Percentiles rank a stretch among this genome's conserved stretches.
Evolutionary conservation across 2,113 vertebrate species (phyloP).

Genomic region (Mirounga angustirostris): DNA sequence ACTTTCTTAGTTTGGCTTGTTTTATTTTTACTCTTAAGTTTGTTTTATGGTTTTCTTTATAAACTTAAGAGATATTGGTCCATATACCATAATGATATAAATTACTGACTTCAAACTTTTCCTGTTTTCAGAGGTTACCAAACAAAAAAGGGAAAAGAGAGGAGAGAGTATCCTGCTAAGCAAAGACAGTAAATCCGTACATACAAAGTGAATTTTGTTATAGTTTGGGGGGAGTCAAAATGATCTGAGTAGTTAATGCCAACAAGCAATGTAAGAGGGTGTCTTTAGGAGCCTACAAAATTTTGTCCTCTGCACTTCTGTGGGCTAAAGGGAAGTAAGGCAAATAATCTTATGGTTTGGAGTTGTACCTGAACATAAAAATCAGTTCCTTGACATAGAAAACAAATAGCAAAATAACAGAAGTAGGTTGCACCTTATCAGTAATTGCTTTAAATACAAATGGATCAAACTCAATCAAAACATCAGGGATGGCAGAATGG

Average conservation of each 20-base stretch:
- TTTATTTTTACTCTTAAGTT: not conserved
- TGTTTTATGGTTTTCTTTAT: not conserved
- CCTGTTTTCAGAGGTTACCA: not conserved
- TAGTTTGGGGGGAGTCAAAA: not conserved
- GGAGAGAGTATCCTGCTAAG: not conserved
- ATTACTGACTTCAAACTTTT: not conserved
- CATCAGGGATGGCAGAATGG: not conserved
- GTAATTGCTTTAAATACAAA: not conserved
- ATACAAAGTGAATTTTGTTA: not conserved
- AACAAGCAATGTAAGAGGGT: not conserved
- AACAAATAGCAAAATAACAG: not conserved
- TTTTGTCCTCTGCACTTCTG: not conserved
- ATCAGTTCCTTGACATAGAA: not conserved
- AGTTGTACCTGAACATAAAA: not conserved
- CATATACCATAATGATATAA: not conserved
- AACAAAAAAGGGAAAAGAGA: not conserved
- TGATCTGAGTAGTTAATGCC: not conserved
- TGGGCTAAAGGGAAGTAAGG: not conserved
- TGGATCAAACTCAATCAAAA: not conserved
- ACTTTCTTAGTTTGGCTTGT: not conserved
- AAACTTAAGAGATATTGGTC: not conserved
- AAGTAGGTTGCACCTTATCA: not conserved
- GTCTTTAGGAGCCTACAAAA: not conserved
- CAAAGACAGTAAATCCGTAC: not conserved
- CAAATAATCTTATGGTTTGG: not conserved